These are phyloP conservation scores for Microctonus hyperodae DNA, from an alignment of 2,888 invertebrate species.

Conservation along the genomic window DNA sequence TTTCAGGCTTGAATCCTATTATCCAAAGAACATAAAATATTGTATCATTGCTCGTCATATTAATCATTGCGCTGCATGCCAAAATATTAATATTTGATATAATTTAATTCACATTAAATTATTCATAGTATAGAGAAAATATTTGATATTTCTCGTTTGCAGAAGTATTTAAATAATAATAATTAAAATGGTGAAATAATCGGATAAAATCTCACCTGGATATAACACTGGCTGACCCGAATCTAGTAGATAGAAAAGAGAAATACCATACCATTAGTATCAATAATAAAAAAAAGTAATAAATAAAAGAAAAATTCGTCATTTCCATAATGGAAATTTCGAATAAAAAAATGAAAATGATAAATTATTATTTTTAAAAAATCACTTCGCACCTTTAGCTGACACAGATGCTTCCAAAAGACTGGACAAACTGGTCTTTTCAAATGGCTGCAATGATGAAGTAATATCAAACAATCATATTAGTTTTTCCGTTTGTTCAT, in stretches of 20 bases:
- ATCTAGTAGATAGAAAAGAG: constrained; percentile 48
- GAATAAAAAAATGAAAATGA: no score
- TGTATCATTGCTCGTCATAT: not conserved
- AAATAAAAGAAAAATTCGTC: constrained; percentile 21
- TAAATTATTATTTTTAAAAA: no score
- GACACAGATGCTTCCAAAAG: constrained; percentile 62
- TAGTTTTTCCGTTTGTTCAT: constrained; percentile 15
- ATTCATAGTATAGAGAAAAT: not conserved
- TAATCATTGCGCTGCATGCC: not conserved
- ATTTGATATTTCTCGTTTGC: no score
- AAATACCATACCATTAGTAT: not conserved
- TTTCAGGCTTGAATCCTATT: constrained; percentile 60
- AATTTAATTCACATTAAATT: not conserved
- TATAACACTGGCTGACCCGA: constrained; percentile 53
- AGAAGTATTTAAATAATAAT: no score
- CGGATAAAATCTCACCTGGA: constrained; percentile 55
- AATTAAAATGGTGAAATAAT: not conserved
- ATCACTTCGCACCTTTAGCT: constrained; percentile 57
- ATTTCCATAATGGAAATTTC: constrained; percentile 9
- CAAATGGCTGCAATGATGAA: constrained; percentile 55
- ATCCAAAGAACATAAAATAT: not conserved
- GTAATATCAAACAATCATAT: constrained; percentile 22
- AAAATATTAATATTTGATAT: no score
- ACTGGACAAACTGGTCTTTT: constrained; percentile 62
- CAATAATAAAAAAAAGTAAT: constrained; percentile 24